Evolutionary conservation across 1,140 invertebrate genomes (phyloP).

Genomic region (Cherax quadricarinatus): DNA sequence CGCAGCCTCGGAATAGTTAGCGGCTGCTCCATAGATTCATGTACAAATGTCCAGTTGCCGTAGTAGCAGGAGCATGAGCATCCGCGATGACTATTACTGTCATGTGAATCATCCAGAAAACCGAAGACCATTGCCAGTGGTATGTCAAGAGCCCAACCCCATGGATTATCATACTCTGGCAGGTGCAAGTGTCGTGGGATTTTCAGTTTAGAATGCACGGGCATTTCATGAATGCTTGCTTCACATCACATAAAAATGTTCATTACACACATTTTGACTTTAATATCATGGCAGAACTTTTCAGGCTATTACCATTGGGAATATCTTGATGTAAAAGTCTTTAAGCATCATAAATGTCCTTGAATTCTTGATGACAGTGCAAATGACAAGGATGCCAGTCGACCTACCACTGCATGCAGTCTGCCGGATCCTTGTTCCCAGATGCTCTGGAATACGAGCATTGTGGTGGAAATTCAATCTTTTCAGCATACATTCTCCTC

Average conservation of each 20-base stretch:
- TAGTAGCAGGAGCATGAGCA: conserved; percentile 50
- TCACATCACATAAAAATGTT: background rate
- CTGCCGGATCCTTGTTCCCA: conserved; percentile 11
- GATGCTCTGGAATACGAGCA: background rate
- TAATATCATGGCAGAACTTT: too few relatives aligned
- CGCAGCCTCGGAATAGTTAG: conserved; percentile 44
- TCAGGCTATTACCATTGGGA: background rate
- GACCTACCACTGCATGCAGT: conserved; percentile 38
- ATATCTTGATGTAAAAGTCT: background rate
- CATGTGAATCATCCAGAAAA: conserved; percentile 28
- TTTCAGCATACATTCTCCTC: background rate
- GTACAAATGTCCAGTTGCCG: conserved; percentile 67
- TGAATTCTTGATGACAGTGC: background rate
- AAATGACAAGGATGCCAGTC: conserved; percentile 12
- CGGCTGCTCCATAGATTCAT: conserved; percentile 56
- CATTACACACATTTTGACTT: background rate
- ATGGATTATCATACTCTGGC: conserved; percentile 6
- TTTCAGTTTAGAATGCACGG: background rate
- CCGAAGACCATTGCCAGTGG: conserved; percentile 34
- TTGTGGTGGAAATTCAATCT: background rate
- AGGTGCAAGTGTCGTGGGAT: conserved; percentile 6
- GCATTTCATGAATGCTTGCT: background rate
- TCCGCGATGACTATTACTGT: conserved; percentile 43
- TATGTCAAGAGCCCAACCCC: conserved; percentile 52
- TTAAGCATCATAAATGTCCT: background rate